A percentile compares a stretch with the other conserved stretches of the same genome.
Evolutionary conservation across 2,888 invertebrate genomes (phyloP).

Genomic region (Hetaerina titia): DNA sequence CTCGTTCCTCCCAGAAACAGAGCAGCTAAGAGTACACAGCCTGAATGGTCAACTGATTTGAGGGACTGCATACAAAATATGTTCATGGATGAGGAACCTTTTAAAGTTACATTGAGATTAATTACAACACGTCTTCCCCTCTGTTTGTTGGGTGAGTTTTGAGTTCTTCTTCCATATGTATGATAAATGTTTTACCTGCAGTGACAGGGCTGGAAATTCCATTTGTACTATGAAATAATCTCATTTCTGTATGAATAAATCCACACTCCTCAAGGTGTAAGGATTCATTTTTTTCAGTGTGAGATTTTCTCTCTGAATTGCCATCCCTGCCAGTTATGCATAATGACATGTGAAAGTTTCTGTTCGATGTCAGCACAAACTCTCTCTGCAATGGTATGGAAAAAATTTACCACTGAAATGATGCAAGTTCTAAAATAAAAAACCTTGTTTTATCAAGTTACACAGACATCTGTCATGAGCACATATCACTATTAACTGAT

Average conservation of each 20-base stretch:
- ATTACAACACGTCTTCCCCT: background rate
- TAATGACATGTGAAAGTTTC: too few species aligned
- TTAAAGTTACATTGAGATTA: background rate
- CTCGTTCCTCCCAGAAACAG: background rate
- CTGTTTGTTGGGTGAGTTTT: background rate
- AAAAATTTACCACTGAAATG: too few species aligned
- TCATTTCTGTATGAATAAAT: too few species aligned
- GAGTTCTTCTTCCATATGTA: background rate
- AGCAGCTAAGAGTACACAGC: background rate
- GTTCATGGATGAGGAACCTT: constrained; percentile 1
- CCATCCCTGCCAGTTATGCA: too few species aligned
- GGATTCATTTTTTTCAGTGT: too few species aligned
- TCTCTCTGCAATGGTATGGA: too few species aligned
- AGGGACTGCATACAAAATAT: background rate
- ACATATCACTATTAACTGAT: background rate
- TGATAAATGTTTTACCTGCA: background rate
- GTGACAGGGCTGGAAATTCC: background rate
- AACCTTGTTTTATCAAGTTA: background rate
- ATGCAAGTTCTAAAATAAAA: background rate
- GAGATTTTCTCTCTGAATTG: too few species aligned
- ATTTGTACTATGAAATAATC: too few species aligned
- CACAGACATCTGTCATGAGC: background rate
- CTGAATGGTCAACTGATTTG: background rate
- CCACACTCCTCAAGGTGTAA: too few species aligned
- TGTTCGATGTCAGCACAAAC: too few species aligned